phyloP scores from a whole-genome alignment of 1,140 invertebrate species.

The Anoplolepis gracilipes region DNA sequence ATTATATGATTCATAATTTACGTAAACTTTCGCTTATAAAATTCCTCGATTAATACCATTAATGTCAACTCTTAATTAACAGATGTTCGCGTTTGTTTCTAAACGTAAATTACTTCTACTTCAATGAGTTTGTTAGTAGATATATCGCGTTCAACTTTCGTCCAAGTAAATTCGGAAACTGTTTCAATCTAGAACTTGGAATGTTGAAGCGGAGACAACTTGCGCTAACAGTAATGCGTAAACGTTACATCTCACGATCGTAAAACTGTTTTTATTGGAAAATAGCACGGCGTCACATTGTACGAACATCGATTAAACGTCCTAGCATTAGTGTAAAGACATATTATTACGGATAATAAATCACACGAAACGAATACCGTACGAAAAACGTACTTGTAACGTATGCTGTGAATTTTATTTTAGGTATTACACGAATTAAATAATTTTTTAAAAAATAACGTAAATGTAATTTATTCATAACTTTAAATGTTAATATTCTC shows the following conservation, averaged over 20 bases:
- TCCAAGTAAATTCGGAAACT: conserved; percentile 1
- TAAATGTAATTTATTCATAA: not conserved
- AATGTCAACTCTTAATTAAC: conserved; percentile 24
- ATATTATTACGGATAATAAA: not conserved
- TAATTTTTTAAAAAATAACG: not conserved
- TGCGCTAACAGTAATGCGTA: conserved; percentile 8
- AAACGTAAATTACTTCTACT: conserved; percentile 18
- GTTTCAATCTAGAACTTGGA: conserved; percentile 1
- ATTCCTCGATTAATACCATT: conserved; percentile 22
- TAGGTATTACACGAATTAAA: not conserved
- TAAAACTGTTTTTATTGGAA: conserved; percentile 14
- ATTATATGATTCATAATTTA: not conserved
- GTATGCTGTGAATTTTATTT: not conserved
- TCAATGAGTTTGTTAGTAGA: conserved; percentile 4
- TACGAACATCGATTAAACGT: not conserved
- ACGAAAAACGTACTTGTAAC: not conserved
- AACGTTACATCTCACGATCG: not conserved
- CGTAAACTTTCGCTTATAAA: not conserved
- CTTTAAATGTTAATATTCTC: not conserved
- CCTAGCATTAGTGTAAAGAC: not conserved
- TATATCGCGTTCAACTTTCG: conserved; percentile 21
- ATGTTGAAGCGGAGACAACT: not conserved
- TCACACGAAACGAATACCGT: not conserved
- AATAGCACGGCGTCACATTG: not conserved
- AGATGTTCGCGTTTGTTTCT: not conserved